phyloP scores from a whole-genome alignment of 2,888 invertebrate species.

The Phragmatobia fuliginosa region DNA sequence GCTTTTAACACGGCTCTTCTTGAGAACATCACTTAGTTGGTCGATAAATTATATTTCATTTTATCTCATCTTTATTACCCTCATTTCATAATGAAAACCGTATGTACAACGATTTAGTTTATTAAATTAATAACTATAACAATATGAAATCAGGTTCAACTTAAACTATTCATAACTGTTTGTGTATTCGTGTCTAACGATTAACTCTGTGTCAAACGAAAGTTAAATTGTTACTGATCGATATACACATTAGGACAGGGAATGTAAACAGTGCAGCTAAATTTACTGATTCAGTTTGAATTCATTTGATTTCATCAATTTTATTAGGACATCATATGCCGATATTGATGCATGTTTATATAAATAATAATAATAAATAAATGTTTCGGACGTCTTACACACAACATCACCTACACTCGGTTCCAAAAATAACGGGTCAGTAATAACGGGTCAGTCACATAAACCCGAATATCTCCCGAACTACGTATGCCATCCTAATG shows the following conservation, averaged over 20 bases:
- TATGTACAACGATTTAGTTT: neutral
- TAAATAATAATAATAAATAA: too few relatives aligned
- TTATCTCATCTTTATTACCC: neutral
- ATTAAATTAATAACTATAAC: neutral
- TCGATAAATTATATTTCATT: too few relatives aligned
- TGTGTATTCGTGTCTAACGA: neutral
- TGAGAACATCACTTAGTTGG: too few relatives aligned
- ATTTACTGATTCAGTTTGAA: neutral
- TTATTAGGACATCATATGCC: too few relatives aligned
- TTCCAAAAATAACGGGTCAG: too few relatives aligned
- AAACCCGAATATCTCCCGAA: too few relatives aligned
- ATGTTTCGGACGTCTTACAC: too few relatives aligned
- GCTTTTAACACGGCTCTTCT: too few relatives aligned
- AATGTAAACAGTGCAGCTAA: neutral
- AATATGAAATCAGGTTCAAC: neutral
- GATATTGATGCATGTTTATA: too few relatives aligned
- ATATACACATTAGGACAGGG: neutral
- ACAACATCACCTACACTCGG: too few relatives aligned
- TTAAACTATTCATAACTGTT: neutral
- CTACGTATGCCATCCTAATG: too few relatives aligned
- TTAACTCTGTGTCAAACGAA: neutral
- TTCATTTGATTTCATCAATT: neutral
- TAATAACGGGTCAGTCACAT: too few relatives aligned
- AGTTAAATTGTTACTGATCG: constrained; percentile 2
- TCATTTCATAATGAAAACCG: neutral